phyloP scores from a whole-genome alignment of 2,797 vertebrate species.

The Gobio occitaniae region DNA sequence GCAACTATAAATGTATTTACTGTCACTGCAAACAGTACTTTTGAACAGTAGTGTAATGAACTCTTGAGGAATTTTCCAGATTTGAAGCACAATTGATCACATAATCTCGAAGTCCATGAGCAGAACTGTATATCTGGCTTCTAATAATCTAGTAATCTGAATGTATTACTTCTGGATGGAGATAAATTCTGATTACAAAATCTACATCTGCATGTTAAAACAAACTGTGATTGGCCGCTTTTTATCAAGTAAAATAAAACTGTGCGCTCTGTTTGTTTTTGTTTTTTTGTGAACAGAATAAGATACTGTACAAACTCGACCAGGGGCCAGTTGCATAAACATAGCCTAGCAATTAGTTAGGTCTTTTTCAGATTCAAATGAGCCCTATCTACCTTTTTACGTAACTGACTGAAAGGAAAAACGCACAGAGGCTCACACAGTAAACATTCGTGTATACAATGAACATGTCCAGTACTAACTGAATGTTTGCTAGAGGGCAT shows the following conservation, averaged over 20 bases:
- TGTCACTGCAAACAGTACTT: neutral
- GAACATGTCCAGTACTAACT: neutral
- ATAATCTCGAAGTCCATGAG: neutral
- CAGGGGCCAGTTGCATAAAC: neutral
- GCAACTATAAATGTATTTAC: too few species aligned
- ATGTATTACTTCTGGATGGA: neutral
- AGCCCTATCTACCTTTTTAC: neutral
- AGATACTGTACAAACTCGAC: neutral
- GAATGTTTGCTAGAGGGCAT: conserved; percentile 17
- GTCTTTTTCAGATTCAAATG: neutral
- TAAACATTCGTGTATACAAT: neutral
- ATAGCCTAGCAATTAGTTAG: neutral
- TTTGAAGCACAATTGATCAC: neutral
- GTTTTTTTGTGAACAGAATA: neutral
- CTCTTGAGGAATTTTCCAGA: neutral
- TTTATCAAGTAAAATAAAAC: neutral
- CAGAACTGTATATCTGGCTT: neutral
- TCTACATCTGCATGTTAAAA: too few species aligned
- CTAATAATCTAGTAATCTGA: neutral
- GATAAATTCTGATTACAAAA: neutral
- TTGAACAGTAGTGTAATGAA: neutral
- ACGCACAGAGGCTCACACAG: conserved; percentile 23
- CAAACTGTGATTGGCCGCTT: neutral
- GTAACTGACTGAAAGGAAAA: neutral
- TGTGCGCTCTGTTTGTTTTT: neutral